These are phyloP conservation scores for Lacerta viridis DNA, from an alignment of 2,797 vertebrate species.

Conservation along the genomic window DNA sequence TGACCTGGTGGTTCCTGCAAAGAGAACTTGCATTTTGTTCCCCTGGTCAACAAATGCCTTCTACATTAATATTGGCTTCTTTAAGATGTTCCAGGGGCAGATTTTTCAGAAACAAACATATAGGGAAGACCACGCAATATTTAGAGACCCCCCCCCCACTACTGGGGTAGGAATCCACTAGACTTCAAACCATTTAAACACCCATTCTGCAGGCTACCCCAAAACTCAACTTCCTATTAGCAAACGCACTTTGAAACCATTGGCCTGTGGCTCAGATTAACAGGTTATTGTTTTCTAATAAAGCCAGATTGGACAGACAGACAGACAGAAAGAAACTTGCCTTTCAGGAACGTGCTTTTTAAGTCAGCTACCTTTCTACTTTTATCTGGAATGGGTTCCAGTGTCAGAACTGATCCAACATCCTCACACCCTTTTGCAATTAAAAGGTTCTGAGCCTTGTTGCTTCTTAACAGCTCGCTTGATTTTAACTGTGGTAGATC, in stretches of 20 bases:
- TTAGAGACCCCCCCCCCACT: not conserved
- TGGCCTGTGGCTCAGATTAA: not conserved
- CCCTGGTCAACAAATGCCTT: not conserved
- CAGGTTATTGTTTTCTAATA: not conserved
- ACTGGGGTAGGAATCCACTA: not conserved
- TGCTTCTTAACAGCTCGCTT: no score
- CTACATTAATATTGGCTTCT: no score
- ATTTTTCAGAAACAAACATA: not conserved
- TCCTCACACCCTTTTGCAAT: no score
- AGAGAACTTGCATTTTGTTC: not conserved
- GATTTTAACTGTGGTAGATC: not conserved
- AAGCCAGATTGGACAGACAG: not conserved
- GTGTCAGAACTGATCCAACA: no score
- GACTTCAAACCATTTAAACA: not conserved
- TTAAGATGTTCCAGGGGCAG: no score
- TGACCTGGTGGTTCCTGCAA: not conserved
- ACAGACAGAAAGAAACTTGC: not conserved
- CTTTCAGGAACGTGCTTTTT: constrained; percentile 8
- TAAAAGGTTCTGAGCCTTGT: not conserved
- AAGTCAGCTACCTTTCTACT: not conserved
- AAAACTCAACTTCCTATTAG: no score
- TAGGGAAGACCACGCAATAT: not conserved
- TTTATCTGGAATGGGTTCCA: not conserved
- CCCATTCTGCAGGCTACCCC: not conserved
- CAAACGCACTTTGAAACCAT: not conserved